Evolutionary conservation across 2,113 vertebrate genomes (phyloP).

Genomic region (Erinaceus europaeus): DNA sequence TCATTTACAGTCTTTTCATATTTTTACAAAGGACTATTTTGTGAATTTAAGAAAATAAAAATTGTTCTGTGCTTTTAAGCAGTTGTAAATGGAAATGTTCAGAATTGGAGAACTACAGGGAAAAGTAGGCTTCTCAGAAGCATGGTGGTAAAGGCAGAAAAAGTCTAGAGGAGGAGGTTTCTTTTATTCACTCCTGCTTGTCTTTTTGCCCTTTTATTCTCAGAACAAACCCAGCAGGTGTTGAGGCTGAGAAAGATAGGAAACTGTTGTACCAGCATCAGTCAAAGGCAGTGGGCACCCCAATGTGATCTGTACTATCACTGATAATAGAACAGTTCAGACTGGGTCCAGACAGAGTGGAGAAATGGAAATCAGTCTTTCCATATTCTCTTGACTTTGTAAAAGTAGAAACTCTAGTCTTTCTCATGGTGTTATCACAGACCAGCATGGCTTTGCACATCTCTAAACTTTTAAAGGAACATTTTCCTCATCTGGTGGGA

Average conservation of each 20-base stretch:
- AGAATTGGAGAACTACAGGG: neutral
- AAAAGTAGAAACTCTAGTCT: neutral
- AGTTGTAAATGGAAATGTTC: neutral
- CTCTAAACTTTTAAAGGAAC: neutral
- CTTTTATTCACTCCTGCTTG: neutral
- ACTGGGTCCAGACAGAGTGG: neutral
- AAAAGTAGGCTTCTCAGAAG: neutral
- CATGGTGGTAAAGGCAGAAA: neutral
- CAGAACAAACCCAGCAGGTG: neutral
- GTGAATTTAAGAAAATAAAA: constrained; percentile 17
- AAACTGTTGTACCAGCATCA: neutral
- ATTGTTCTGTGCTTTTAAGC: neutral
- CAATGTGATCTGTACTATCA: neutral
- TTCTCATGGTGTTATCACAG: neutral
- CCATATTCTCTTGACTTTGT: neutral
- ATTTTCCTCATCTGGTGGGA: constrained; percentile 16
- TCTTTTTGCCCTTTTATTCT: constrained; percentile 1
- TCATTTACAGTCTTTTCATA: neutral
- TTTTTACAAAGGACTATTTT: constrained; percentile 27
- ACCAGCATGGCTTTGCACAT: neutral
- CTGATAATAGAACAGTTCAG: neutral
- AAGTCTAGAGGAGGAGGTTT: neutral
- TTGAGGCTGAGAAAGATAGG: neutral
- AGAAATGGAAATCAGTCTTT: neutral
- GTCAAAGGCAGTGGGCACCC: neutral